phyloP scores from a whole-genome alignment of 2,888 invertebrate species.

The Pachydiplax longipennis region DNA sequence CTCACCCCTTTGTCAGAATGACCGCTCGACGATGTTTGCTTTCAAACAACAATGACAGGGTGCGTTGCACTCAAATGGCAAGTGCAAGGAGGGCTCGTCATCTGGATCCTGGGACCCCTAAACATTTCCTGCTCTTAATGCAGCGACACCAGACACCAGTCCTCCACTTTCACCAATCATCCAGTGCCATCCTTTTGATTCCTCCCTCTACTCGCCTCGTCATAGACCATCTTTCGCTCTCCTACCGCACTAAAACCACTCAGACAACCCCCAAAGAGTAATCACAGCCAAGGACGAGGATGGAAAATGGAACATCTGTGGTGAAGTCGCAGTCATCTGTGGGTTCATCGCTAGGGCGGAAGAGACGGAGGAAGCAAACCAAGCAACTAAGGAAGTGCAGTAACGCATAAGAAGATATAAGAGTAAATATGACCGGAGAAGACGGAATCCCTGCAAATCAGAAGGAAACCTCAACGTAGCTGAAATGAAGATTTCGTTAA shows the following conservation, averaged over 20 bases:
- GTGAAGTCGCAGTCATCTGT: background rate
- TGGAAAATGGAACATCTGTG: conserved; percentile 16
- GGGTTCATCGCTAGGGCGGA: background rate
- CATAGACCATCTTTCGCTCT: background rate
- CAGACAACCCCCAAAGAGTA: background rate
- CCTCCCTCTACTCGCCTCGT: background rate
- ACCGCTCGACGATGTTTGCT: background rate
- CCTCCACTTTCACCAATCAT: conserved; percentile 17
- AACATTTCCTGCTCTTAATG: background rate
- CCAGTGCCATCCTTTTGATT: background rate
- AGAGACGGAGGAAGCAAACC: background rate
- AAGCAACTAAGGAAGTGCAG: background rate
- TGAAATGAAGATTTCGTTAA: too few relatives aligned
- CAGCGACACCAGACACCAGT: conserved; percentile 1
- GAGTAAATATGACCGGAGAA: background rate
- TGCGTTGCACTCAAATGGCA: background rate
- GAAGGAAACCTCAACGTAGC: too few relatives aligned
- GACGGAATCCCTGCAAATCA: background rate
- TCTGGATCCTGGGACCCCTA: background rate
- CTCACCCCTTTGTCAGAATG: background rate
- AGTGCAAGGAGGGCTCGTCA: background rate
- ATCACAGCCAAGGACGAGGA: conserved; percentile 10
- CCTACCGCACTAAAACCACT: background rate
- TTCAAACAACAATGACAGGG: background rate
- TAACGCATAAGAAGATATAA: background rate